A percentile compares a stretch with the other conserved stretches of the same genome.
These are phyloP conservation scores for Abrostola tripartita DNA, from an alignment of 2,888 invertebrate genomes.

Conservation along the genomic window DNA sequence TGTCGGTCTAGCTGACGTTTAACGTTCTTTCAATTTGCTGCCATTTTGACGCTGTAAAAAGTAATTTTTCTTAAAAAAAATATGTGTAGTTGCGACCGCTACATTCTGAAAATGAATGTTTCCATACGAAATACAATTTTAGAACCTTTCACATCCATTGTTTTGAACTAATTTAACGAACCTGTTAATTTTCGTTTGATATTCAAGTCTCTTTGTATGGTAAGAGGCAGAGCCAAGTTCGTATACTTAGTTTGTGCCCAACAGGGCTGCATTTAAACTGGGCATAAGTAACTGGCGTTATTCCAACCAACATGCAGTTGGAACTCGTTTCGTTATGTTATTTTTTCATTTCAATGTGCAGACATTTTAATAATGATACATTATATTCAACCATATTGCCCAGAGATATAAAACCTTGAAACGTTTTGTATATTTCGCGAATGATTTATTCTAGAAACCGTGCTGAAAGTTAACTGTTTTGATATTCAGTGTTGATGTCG, in stretches of 20 bases:
- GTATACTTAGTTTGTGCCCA: conserved; percentile 30
- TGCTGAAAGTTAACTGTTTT: not conserved
- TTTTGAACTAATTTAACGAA: not conserved
- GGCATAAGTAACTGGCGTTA: conserved; percentile 56
- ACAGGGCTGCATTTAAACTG: conserved; percentile 54
- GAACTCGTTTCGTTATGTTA: conserved; percentile 48
- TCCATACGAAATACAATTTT: not conserved
- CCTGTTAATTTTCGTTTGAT: conserved; percentile 25
- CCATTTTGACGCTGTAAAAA: too few species aligned
- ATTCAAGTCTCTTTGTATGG: conserved; percentile 23
- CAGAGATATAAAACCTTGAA: conserved; percentile 27
- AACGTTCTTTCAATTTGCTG: too few species aligned
- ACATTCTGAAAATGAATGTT: too few species aligned
- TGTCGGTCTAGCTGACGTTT: too few species aligned
- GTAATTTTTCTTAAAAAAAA: too few species aligned
- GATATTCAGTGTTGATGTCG: conserved; percentile 3
- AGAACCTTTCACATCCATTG: not conserved
- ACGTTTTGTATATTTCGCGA: conserved; percentile 15
- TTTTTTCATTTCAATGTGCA: conserved; percentile 54
- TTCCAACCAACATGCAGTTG: conserved; percentile 52
- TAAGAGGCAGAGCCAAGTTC: conserved; percentile 36
- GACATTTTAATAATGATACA: conserved; percentile 56
- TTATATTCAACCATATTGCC: conserved; percentile 41
- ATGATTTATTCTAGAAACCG: conserved; percentile 18
- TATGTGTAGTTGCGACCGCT: too few species aligned